Evolutionary conservation across 2,797 vertebrate genomes (phyloP), one percentile per base, ranked within the genome.

Genomic region (Acestrorhynchus altus): DNA sequence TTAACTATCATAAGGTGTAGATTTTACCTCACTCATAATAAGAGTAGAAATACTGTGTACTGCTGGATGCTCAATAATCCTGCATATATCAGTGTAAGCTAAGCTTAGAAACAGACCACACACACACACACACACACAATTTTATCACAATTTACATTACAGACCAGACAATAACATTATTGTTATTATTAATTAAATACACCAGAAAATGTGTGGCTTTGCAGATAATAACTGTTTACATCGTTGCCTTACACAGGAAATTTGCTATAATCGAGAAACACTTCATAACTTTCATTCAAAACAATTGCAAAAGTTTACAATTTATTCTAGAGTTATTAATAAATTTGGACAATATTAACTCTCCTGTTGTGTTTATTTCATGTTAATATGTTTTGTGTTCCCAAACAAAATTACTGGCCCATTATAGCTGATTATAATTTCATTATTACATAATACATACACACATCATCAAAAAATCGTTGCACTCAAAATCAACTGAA

Each of bases 11-110:
- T 22, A 40, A 35, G 9, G 39, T 72, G 51, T 51, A 60, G 42
- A 52, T 67, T 73, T 54, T 77, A 73, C 74, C 74, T 81, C 79
- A 77, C 66, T 35, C 46, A 10, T 47, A 77, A 60, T 71, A 74
- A 44, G 26, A 66, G 12, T 28, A 47, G 42, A n/a, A 49, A 22
- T 42, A 40, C 59, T 61, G 31, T 64, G 4, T 40, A 24, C 8
- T 15, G 9, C 40, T 65, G 63, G 26, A 11, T 13, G 42, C 18
- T 13, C 2, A n/a, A 8, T 10, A 31, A 28, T 26, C 8, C 65
- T 28, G 24, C 49, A 31, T 18, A n/a, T 46, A 16, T 16, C 4
- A 22, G 10, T 68, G 26, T 49, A 1, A n/a, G 4, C 61, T 40
- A 40, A 6, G 35, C n/a, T 20, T 22, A 42, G 40, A 20, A 63